A percentile compares a stretch with the other conserved stretches of the same genome.
phyloP scores from a whole-genome alignment of 2,113 vertebrate species.

The Hyperopisus bebe region DNA sequence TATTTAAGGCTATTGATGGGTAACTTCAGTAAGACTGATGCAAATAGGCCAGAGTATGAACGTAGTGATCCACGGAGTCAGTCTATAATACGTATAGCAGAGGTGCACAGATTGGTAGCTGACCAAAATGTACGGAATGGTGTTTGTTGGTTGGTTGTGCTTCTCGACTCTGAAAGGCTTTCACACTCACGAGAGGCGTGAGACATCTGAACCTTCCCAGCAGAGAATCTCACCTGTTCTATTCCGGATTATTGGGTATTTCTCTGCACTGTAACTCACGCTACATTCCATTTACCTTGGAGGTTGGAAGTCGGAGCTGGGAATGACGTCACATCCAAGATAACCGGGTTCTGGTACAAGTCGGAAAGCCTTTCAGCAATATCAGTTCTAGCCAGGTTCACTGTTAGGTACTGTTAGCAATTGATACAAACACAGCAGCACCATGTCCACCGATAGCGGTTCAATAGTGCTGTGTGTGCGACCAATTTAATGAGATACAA shows the following conservation, averaged over 20 bases:
- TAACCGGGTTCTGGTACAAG: background rate
- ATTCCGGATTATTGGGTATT: background rate
- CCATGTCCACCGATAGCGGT: background rate
- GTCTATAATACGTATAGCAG: background rate
- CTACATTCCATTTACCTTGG: background rate
- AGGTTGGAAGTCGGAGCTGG: background rate
- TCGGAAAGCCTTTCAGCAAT: background rate
- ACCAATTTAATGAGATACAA: too few relatives aligned
- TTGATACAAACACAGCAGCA: background rate
- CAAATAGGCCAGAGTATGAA: background rate
- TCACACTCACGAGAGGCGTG: background rate
- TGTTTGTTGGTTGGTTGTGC: background rate
- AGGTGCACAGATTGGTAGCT: background rate
- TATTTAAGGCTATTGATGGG: background rate
- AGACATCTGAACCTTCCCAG: conserved; percentile 20
- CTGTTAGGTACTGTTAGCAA: background rate
- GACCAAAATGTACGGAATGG: background rate
- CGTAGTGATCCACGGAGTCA: background rate
- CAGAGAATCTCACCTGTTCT: background rate
- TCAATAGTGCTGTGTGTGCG: background rate
- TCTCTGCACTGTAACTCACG: conserved; percentile 14
- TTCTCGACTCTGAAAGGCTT: background rate
- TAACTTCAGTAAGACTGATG: background rate
- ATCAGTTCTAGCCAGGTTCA: background rate
- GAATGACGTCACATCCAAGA: background rate